phyloP scores from a whole-genome alignment of 2,113 vertebrate genomes.

The Prionailurus bengalensis region DNA sequence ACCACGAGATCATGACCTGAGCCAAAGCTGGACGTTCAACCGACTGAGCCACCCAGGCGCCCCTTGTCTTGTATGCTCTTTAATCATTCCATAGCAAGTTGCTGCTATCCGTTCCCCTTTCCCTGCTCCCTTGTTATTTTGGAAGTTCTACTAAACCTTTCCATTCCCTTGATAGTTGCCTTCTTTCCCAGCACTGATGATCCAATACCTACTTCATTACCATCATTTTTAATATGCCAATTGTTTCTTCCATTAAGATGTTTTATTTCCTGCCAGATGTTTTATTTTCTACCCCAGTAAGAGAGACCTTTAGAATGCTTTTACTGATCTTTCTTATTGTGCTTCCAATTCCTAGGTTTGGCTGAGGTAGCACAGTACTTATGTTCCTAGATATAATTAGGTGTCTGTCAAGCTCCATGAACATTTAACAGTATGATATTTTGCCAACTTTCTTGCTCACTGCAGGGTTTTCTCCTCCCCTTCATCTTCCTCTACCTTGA shows the following conservation, averaged over 20 bases:
- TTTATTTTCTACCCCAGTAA: neutral
- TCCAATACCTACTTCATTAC: neutral
- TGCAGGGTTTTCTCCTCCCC: neutral
- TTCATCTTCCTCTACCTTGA: neutral
- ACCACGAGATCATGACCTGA: neutral
- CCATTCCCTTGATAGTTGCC: neutral
- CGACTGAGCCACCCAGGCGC: neutral
- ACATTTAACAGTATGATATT: neutral
- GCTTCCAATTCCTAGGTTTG: neutral
- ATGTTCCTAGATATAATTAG: neutral
- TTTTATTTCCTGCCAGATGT: neutral
- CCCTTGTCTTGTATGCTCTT: neutral
- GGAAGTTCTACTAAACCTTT: neutral
- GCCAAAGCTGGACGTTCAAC: neutral
- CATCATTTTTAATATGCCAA: neutral
- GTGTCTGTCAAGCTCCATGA: neutral
- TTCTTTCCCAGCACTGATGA: neutral
- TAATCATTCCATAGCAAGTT: neutral
- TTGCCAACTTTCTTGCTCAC: neutral
- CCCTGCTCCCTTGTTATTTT: neutral
- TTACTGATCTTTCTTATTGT: neutral
- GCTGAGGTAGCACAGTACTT: neutral
- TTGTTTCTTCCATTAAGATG: conserved; percentile 4
- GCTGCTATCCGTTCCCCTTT: neutral
- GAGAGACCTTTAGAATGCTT: neutral